Conservation (phyloP, 2,113 vertebrate species). For the Hystrix cristata region DNA sequence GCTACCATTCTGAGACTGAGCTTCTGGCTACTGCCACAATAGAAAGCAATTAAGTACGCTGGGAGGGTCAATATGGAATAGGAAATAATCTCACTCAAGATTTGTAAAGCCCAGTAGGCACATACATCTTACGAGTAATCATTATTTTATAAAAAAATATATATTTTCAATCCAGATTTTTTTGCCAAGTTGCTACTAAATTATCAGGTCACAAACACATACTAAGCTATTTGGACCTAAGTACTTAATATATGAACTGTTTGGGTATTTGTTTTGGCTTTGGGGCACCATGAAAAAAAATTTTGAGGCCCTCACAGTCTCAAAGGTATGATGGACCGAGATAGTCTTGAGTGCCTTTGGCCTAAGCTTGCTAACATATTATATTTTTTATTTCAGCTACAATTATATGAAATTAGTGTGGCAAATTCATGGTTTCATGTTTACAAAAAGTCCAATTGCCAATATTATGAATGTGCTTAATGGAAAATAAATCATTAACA, state of each 20-base stretch:
- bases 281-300: background rate
- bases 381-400: slow-evolving; percentile 17
- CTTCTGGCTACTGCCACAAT: background rate
- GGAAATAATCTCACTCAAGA: background rate
- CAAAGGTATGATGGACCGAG: background rate
- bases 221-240: background rate
- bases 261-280: background rate
- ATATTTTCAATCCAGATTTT: background rate
- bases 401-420: background rate
- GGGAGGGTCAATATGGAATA: background rate
- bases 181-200: background rate
- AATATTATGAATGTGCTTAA: background rate
- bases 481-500: slow-evolving; percentile 48
- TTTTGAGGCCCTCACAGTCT: background rate
- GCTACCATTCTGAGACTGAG: background rate
- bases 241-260: background rate
- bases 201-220: background rate
- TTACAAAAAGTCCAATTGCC: background rate
- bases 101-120: background rate
- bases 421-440: background rate
- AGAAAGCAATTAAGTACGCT: background rate
- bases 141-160: background rate
- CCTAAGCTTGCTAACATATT: background rate
- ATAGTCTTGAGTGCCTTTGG: background rate
- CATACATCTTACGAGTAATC: background rate